Evolutionary conservation across 2,888 invertebrate species (phyloP).

Genomic region (Helobdella robusta): DNA sequence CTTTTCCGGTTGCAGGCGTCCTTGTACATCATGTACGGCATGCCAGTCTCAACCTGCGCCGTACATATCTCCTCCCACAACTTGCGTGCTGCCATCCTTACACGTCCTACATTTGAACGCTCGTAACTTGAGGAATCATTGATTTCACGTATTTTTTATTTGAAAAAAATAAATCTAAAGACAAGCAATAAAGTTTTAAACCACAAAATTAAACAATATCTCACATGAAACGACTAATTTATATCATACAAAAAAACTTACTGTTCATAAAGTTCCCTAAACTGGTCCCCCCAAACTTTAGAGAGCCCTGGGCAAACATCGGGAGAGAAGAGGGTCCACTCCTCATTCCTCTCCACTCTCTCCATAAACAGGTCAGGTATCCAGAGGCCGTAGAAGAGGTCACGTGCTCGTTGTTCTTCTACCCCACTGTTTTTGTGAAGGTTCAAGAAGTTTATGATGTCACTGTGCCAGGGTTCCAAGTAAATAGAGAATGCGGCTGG

Average conservation of each 20-base stretch:
- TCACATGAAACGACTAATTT: too few species aligned
- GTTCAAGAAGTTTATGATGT: slow-evolving; percentile 87
- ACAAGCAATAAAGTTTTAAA: too few species aligned
- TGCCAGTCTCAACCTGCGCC: slow-evolving; percentile 92
- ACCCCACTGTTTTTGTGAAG: slow-evolving; percentile 81
- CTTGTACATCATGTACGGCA: slow-evolving; percentile 74
- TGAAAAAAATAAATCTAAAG: too few species aligned
- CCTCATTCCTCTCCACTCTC: slow-evolving; percentile 64
- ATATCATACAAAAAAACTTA: slow-evolving; percentile 40
- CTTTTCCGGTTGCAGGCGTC: slow-evolving; percentile 93
- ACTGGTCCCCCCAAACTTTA: slow-evolving; percentile 89
- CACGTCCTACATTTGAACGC: slow-evolving; percentile 48
- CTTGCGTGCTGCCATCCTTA: slow-evolving; percentile 65
- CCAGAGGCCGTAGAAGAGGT: slow-evolving; percentile 93
- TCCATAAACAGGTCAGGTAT: slow-evolving; percentile 97
- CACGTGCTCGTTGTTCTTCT: slow-evolving; percentile 84
- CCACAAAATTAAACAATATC: too few species aligned
- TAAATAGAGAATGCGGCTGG: slow-evolving; percentile 98
- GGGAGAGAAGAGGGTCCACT: slow-evolving; percentile 96
- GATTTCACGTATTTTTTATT: too few species aligned
- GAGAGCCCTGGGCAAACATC: slow-evolving; percentile 77
- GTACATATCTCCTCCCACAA: slow-evolving; percentile 86
- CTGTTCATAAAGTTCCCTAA: slow-evolving; percentile 74
- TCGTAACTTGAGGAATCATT: too few species aligned
- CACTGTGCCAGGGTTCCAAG: slow-evolving; percentile 96